A percentile compares a stretch with the other conserved stretches of the same genome.
phyloP scores from a whole-genome alignment of 2,113 vertebrate genomes.

The Poicephalus meyeri region DNA sequence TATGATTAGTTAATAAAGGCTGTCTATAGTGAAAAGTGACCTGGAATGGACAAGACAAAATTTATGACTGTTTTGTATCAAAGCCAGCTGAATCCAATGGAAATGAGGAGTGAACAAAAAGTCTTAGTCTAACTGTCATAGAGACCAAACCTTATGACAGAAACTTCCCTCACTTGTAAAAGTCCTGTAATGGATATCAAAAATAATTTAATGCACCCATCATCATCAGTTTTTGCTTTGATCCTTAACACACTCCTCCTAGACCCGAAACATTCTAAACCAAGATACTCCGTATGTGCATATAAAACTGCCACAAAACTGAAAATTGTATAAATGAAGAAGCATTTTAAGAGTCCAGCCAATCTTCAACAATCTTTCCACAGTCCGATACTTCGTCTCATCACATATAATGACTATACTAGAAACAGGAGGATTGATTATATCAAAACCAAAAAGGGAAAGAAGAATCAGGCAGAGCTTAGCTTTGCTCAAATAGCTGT shows the following conservation, averaged over 20 bases:
- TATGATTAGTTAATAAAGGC: not conserved
- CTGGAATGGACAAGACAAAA: not conserved
- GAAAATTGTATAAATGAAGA: not conserved
- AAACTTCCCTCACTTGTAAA: not conserved
- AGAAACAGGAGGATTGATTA: not conserved
- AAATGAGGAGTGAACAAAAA: not conserved
- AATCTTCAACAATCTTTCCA: not conserved
- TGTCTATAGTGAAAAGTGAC: not conserved
- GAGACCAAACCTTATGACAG: not conserved
- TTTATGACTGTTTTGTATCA: not conserved
- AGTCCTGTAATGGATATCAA: not conserved
- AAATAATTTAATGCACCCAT: not conserved
- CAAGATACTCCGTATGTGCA: not conserved
- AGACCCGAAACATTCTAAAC: not conserved
- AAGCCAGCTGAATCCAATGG: not conserved
- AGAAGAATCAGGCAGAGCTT: not conserved
- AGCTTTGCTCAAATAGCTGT: not conserved
- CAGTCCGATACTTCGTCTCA: not conserved
- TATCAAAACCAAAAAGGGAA: rapidly evolving
- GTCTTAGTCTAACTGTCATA: not conserved
- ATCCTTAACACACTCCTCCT: not conserved
- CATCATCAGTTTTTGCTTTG: not conserved
- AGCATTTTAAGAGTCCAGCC: not conserved
- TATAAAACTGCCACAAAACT: not conserved
- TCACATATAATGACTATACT: not conserved